Evolutionary conservation across 2,888 invertebrate genomes (phyloP).

Genomic region (Drosophila pseudotalamancana): DNA sequence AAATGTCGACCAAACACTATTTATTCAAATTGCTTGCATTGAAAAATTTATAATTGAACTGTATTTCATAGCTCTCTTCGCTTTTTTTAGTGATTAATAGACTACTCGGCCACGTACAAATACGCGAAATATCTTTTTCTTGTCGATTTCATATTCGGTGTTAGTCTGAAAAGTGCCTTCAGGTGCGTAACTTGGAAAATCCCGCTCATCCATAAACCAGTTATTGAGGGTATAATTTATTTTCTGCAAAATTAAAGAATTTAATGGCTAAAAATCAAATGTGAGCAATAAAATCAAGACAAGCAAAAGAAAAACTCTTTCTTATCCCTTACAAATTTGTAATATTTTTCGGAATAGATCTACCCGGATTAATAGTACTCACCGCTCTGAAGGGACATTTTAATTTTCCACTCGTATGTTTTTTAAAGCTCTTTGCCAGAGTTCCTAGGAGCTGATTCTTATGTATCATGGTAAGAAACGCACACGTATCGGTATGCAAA

Average conservation of each 20-base stretch:
- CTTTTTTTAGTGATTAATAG: not conserved
- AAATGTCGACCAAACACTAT: too few relatives aligned
- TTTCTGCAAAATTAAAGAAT: conserved; percentile 12
- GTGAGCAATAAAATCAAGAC: too few relatives aligned
- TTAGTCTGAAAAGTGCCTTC: conserved; percentile 31
- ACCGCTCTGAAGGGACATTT: conserved; percentile 25
- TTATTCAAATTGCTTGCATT: too few relatives aligned
- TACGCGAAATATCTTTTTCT: conserved; percentile 12
- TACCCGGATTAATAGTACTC: not conserved
- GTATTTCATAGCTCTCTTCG: not conserved
- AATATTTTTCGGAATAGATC: not conserved
- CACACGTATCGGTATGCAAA: conserved; percentile 13
- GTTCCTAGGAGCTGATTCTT: conserved; percentile 13
- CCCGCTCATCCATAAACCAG: conserved; percentile 46
- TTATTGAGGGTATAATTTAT: conserved; percentile 39
- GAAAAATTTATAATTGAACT: not conserved
- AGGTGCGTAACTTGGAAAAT: conserved; percentile 46
- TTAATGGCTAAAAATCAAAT: not conserved
- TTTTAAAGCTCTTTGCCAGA: conserved; percentile 3
- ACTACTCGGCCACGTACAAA: conserved; percentile 24
- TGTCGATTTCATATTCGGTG: conserved; percentile 25
- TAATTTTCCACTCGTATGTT: not conserved
- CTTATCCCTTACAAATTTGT: too few relatives aligned
- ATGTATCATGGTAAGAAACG: conserved; percentile 13
- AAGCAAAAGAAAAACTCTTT: not conserved